Base-by-base conservation (phyloP, 2,888 invertebrate genomes). In the Rambutsinella grinnellia region DNA sequence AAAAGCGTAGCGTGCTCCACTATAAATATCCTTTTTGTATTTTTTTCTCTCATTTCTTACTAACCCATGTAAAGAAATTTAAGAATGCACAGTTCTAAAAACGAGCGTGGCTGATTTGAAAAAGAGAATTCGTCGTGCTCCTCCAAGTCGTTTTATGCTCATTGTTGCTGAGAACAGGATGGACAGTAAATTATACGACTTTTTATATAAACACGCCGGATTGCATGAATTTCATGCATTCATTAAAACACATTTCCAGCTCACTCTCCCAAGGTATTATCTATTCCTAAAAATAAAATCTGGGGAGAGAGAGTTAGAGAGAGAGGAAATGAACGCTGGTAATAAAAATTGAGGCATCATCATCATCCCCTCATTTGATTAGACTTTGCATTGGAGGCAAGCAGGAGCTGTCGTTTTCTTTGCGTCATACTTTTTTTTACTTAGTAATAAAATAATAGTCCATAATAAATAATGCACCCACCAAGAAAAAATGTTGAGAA, bases 331-430 rank as follows among this genome's bases (percentile, higher is more conserved):
- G 49, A 49, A 17, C 49, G n/a, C 49, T 62, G n/a, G 26, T 19
- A 21, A 10, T 60, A 53, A 51, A 49, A 28, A 51, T 63, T 17
- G 61, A n/a, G 24, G 21, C 3, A 27, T 21, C 24, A 27, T 13
- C 53, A 28, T 57, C 2, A 2, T 28, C 17, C 49, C 51, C 44
- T 53, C n/a, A 27, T 54, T 53, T 44, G 54, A 65, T 54, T 65
- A 54, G 19, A 54, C 65, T 36, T 36, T 36, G 36, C 36, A 36
- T 36, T 36, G 36, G 5, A 36, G 5, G 36, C 5, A 36, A 36
- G 13, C 5, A 36, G 36, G 36, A 5, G 36, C 36, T 36, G 36
- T 5, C 36, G 36, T 8, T 8, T 36, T 36, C 36, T 36, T 36
- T 13, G 6, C 36, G 36, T 5, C 5, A 13, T 13, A 36, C 36